Evolutionary conservation across 2,113 vertebrate genomes (phyloP).

Genomic region (Isurus oxyrinchus): DNA sequence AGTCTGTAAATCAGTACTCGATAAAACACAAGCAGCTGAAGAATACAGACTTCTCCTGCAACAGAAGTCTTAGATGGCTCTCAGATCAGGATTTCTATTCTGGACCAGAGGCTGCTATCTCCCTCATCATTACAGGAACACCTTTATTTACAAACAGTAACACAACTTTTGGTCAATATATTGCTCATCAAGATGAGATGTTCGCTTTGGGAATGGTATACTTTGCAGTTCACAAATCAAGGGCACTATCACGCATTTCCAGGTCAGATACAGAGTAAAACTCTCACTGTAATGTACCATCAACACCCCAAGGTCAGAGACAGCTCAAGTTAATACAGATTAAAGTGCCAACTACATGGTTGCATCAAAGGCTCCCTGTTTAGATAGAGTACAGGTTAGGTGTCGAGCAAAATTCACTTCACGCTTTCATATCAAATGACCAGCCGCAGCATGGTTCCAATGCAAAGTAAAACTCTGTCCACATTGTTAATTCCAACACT

Average conservation of each 20-base stretch:
- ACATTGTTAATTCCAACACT: neutral
- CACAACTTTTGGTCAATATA: neutral
- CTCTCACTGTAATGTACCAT: neutral
- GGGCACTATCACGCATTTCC: neutral
- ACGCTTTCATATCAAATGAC: neutral
- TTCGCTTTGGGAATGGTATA: neutral
- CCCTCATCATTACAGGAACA: neutral
- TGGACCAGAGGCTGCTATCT: neutral
- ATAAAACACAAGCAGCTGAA: neutral
- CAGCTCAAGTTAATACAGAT: neutral
- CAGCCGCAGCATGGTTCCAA: neutral
- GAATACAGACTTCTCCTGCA: slow-evolving; percentile 17
- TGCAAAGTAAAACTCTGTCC: neutral
- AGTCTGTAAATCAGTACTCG: neutral
- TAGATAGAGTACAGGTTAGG: neutral
- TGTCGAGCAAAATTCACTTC: neutral
- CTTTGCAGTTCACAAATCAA: neutral
- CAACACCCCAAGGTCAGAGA: neutral
- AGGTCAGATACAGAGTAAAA: neutral
- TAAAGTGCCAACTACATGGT: neutral
- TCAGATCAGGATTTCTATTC: neutral
- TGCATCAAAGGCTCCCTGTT: neutral
- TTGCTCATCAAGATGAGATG: neutral
- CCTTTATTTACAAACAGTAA: neutral
- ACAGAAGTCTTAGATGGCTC: neutral